Base-by-base conservation (phyloP, 2,113 vertebrate species). In the Actinemys pallida region DNA sequence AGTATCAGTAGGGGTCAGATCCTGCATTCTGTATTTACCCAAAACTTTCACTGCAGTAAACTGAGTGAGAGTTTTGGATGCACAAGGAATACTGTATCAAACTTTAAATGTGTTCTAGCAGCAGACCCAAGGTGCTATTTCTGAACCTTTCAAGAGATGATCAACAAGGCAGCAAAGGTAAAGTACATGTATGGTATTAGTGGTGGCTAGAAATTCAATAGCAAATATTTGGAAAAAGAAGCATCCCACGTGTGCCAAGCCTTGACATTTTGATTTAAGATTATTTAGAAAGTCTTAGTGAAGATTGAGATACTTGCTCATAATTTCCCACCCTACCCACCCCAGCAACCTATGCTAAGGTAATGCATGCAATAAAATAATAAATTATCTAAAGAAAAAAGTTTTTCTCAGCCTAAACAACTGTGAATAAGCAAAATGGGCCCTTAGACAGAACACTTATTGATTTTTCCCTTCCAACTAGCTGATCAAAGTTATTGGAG, bases 331-430 rank as follows among this genome's bases (percentile, higher is more conserved):
- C n/a, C 39, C 8, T 65, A 65, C 31, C 57, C 35, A n/a, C 2
- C 7, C 35, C 62, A 3, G 59, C 59, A 31, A 13, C 29, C 12
- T 72, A 39, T 57, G 35, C 12, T 53, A 49, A 59, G 91, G 54
- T 59, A 91, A 53, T 5, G 24, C 5, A 25, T 49, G 11, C 84
- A 50, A 8, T 47, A 50, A 1, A 85, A 6, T 0, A 19, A 12
- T 29, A 10, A 39, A 83, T 57, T n/a, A 81, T 42, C 54, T 93
- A 80, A 79, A 79, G 16, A 82, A 1, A 7, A 84, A 1, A 1
- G 9, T 3, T 22, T 83, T 88, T 88, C 87, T 95, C 45, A 84
- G 45, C 45, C 72, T 53, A 86, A 86, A 87, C 52, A 45, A 45
- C 65, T 10, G 12, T 13, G 39, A 31, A 39, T 49, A 35, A 65